Conservation (phyloP, 2,797 vertebrate species). For the Macropus fuliginosus region DNA sequence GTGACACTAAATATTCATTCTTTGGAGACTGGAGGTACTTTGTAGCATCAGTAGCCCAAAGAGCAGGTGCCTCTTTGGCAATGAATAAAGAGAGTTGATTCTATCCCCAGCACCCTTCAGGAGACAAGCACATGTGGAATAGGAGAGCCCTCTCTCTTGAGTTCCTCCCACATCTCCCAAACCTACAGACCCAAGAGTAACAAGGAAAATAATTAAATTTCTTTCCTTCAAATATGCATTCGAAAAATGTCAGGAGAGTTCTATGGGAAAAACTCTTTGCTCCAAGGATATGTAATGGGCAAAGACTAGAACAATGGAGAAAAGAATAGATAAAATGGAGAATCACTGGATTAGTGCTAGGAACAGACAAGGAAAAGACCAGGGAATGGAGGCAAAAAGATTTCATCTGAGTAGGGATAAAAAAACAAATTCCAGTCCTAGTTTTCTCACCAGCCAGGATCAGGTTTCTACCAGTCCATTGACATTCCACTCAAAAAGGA, state of each 20-base stretch:
- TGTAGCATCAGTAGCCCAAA: not conserved
- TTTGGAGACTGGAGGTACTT: not conserved
- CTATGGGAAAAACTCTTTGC: not conserved
- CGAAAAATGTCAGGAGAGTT: not conserved
- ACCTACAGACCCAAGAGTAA: not conserved
- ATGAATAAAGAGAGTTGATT: not conserved
- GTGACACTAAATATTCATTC: not conserved
- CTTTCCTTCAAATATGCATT: not conserved
- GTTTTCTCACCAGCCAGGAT: not conserved
- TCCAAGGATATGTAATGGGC: not conserved
- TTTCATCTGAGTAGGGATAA: not conserved
- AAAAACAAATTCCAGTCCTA: not conserved
- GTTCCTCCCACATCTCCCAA: not conserved
- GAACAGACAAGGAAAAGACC: not conserved
- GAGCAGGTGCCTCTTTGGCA: not conserved
- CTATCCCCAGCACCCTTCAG: not conserved
- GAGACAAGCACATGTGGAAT: not conserved
- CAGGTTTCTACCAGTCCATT: not conserved
- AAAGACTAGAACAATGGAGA: not conserved
- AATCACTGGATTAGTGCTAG: not conserved
- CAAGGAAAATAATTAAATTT: not conserved
- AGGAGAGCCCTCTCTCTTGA: not conserved
- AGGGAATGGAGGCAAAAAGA: not conserved
- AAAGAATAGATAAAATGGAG: not conserved
- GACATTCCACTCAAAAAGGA: not conserved